Evolutionary conservation across 2,888 invertebrate species (phyloP).

Genomic region (Arctia plantaginis): DNA sequence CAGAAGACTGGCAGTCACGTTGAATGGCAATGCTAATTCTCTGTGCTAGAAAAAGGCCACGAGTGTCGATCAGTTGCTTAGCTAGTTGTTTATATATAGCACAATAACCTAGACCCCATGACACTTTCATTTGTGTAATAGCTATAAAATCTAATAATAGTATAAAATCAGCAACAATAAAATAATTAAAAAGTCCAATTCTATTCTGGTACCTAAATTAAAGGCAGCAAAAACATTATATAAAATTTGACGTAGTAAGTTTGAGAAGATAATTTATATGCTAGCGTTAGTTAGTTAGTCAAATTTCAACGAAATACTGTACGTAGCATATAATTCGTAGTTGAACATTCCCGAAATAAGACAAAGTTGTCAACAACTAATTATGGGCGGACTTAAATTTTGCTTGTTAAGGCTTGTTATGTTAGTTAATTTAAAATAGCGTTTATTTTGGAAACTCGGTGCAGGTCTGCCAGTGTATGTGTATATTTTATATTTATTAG

Average conservation of each 20-base stretch:
- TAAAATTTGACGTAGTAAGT: not conserved
- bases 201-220: not conserved
- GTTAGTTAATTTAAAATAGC: not conserved
- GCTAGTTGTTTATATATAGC: no score
- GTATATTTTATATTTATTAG: not conserved
- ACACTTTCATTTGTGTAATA: no score
- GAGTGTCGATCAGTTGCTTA: no score
- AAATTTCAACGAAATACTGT: not conserved
- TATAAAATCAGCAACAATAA: not conserved
- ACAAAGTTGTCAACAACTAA: not conserved
- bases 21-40: no score
- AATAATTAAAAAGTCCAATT: not conserved
- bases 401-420: not conserved
- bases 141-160: no score
- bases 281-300: not conserved
- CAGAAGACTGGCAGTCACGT: no score
- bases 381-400: constrained; percentile 5
- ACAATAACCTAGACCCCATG: no score
- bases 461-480: not conserved
- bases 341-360: not conserved
- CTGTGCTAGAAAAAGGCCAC: no score
- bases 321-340: not conserved
- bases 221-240: not conserved
- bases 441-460: not conserved
- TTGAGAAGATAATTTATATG: not conserved